Evolutionary conservation across 2,797 vertebrate genomes (phyloP), one percentile per base, ranked within the genome.

Genomic region (Gambelia wislizenii): DNA sequence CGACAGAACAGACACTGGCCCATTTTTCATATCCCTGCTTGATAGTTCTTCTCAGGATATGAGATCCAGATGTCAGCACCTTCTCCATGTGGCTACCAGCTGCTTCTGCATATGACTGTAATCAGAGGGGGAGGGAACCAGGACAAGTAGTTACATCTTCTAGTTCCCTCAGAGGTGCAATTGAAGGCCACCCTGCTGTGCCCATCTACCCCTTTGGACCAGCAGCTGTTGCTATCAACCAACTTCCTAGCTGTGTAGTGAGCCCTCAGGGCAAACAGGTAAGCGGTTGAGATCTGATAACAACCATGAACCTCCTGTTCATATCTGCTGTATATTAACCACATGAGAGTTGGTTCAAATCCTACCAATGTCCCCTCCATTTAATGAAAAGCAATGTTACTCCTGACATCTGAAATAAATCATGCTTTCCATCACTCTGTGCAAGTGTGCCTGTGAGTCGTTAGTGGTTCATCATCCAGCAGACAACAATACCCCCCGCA

Each of bases 341-440:
- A 77, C 72, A 76, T 0, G 84, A 82, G 27, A 52, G 85, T 82
- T 1, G 78, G 27, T 90, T 79, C 89, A 87, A 90, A 93, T 77
- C 59, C 49, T 84, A 9, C 0, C 86, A 91, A 86, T 52, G 8
- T 91, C 89, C 83, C 39, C 92, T 88, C 86, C 83, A 47, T 85
- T 82, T 94, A 94, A 94, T 86, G 80, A 93, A 94, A 92, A 92
- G 82, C 85, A 91, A 87, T 52, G 80, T 67, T 42, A 42, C 61
- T 88, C 82, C 86, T 93, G 93, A 91, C 85, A 92, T 59, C 47
- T 77, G 61, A 94, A 77, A 89, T 90, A 87, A 95, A 95, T 92
- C 20, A 91, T 22, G 74, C 85, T 94, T 93, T 91, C 87, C 76
- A 86, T 67, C 70, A 49, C 92, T 89, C 77, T 59, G 91, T 84